phyloP scores from a whole-genome alignment of 2,113 vertebrate genomes.

The Brachypodius melanocephalos region DNA sequence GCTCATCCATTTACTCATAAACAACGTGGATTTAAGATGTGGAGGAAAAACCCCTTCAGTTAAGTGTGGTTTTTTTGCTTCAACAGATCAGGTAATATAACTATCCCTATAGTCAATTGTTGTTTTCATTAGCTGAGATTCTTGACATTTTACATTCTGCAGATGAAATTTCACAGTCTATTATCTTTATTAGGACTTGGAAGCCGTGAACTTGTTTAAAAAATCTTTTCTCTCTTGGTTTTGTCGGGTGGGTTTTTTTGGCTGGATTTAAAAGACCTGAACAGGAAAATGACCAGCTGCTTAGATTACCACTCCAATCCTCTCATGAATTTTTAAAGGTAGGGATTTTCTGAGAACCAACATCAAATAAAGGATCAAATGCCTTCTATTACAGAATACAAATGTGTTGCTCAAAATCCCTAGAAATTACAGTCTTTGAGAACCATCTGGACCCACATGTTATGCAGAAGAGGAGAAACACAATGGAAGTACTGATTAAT shows the following conservation, averaged over 20 bases:
- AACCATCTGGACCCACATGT: constrained; percentile 56
- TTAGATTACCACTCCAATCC: constrained; percentile 62
- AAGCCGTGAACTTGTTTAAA: constrained; percentile 16
- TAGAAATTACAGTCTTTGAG: constrained; percentile 58
- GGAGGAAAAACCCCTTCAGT: not conserved
- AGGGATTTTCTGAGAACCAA: constrained; percentile 54
- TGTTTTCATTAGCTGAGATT: constrained; percentile 2
- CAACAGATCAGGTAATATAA: not conserved
- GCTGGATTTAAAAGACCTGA: constrained; percentile 38
- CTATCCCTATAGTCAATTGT: not conserved
- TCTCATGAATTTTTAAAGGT: constrained; percentile 69
- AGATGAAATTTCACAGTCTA: constrained; percentile 32
- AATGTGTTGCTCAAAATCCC: constrained; percentile 60
- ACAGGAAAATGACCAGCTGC: constrained; percentile 62
- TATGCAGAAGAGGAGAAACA: constrained; percentile 45
- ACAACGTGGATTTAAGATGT: not conserved
- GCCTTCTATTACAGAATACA: constrained; percentile 57
- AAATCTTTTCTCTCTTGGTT: not conserved
- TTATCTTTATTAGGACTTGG: constrained; percentile 34
- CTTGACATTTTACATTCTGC: constrained; percentile 30
- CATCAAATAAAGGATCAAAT: constrained; percentile 68
- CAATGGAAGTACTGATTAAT: constrained; percentile 54
- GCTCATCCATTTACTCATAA: not conserved
- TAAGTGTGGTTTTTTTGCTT: not conserved
- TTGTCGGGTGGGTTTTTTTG: not conserved